A percentile compares a stretch with the other conserved stretches of the same genome.
Conservation (phyloP, 2,113 vertebrate species). For the Chlamydotis undulata region DNA sequence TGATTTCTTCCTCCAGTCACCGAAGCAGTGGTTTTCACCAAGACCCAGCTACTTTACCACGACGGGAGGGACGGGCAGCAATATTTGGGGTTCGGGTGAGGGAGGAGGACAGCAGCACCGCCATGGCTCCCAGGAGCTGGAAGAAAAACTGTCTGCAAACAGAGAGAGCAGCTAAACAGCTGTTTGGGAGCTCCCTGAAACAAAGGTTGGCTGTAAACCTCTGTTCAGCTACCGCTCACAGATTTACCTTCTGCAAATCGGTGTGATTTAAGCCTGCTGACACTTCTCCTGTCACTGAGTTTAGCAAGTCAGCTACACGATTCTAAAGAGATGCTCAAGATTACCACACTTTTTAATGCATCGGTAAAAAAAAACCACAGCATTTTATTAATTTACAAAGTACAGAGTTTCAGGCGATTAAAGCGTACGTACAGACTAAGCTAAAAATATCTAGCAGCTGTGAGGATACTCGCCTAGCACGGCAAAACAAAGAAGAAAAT, state of each 20-base stretch:
- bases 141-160: background rate
- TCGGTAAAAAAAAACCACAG: background rate
- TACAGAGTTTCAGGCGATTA: background rate
- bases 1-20: accelerated
- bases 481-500: background rate
- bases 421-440: accelerated
- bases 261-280: background rate
- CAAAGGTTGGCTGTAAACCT: background rate
- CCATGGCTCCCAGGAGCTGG: background rate
- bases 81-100: background rate
- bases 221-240: accelerated
- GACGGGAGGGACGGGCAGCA: accelerated
- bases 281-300: too few relatives aligned
- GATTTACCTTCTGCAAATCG: accelerated
- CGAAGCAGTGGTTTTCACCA: background rate
- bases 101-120: background rate
- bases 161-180: background rate
- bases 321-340: background rate
- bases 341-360: background rate
- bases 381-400: background rate
- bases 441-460: background rate
- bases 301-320: accelerated
- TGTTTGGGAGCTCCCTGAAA: background rate
- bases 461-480: accelerated
- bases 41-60: background rate